A percentile compares a stretch with the other conserved stretches of the same genome.
Conservation (phyloP, 2,888 invertebrate species). For the Lithophane leautieri region DNA sequence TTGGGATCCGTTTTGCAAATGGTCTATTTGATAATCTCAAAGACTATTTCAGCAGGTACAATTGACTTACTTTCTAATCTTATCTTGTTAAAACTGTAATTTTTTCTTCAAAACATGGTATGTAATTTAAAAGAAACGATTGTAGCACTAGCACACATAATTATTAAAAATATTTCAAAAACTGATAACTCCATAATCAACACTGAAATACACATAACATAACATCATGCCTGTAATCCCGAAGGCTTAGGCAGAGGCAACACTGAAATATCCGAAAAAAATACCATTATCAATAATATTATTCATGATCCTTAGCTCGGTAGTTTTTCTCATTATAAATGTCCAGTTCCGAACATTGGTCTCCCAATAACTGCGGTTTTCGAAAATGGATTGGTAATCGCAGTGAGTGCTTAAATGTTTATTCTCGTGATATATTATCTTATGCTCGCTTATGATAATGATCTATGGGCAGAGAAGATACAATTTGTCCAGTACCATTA, state of each 20-base stretch:
- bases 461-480: constrained; percentile 16
- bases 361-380: constrained; percentile 19
- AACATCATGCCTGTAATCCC: too few relatives aligned
- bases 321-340: background rate
- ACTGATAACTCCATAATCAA: too few relatives aligned
- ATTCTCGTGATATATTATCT: constrained; percentile 20
- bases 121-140: background rate
- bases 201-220: too few relatives aligned
- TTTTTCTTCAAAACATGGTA: background rate
- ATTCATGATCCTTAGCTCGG: background rate
- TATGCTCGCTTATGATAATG: constrained; percentile 34
- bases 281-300: background rate
- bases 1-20: background rate
- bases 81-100: background rate
- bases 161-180: background rate
- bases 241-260: too few relatives aligned
- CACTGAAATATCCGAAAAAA: background rate
- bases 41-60: background rate
- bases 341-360: constrained; percentile 19
- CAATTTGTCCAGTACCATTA: constrained; percentile 3
- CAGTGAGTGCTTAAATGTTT: constrained; percentile 18
- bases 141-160: background rate
- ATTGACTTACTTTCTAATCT: background rate
- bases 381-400: constrained; percentile 40
- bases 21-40: background rate